Conservation (phyloP, 2,113 vertebrate genomes). For the Oryctolagus cuniculus region mOryCun1.1 NC_091433.1:118677501-118678000, state of each 20-base stretch:
- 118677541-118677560: neutral
- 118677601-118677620: conserved; percentile 57
- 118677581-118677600: conserved; percentile 48
- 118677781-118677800: neutral
- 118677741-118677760: conserved; percentile 7
- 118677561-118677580: neutral
- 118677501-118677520: conserved; percentile 64
- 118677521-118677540: conserved; percentile 69
- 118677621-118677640: conserved; percentile 48
- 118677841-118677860: neutral
- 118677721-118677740: conserved; percentile 4
- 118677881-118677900: neutral
- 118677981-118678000: neutral
- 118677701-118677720: conserved; percentile 36
- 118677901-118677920: neutral
- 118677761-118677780: neutral
- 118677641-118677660: conserved; percentile 26
- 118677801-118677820: neutral
- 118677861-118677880: neutral
- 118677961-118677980: neutral
- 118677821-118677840: neutral
- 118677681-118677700: neutral
- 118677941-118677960: neutral
- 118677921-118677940: neutral
- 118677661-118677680: neutral